Conservation (phyloP, 2,888 invertebrate genomes). For the Cryptocephalus primarius region DNA sequence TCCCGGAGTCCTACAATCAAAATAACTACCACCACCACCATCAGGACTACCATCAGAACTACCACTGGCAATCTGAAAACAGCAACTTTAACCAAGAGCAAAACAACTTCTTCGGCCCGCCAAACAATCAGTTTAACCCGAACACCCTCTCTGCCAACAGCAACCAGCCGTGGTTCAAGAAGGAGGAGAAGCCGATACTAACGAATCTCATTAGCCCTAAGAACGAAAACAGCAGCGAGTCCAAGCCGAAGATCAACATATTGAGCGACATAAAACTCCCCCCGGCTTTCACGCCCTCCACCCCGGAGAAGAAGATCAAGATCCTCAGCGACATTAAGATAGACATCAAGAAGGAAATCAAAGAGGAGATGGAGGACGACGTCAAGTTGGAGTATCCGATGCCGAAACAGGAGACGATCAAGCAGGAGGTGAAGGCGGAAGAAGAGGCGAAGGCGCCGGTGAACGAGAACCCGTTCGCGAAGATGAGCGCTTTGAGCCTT, state of each 20-base stretch:
- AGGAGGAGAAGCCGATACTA: conserved; percentile 23
- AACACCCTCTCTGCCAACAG: conserved; percentile 19
- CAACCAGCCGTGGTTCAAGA: conserved; percentile 29
- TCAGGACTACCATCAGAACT: conserved; percentile 12
- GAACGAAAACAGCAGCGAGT: conserved; percentile 27
- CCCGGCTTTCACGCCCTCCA: conserved; percentile 20
- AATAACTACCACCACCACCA: conserved; percentile 6
- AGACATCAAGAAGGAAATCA: conserved; percentile 24
- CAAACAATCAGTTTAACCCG: conserved; percentile 22
- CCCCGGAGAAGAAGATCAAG: conserved; percentile 30
- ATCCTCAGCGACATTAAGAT: conserved; percentile 35
- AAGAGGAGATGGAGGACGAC: conserved; percentile 1
- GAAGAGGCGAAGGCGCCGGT: conserved; percentile 26
- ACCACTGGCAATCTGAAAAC: conserved; percentile 16
- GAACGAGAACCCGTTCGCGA: conserved; percentile 38
- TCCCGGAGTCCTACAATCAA: conserved; percentile 4
- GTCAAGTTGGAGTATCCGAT: background rate
- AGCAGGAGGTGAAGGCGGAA: conserved; percentile 25
- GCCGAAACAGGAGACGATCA: background rate
- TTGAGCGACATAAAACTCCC: conserved; percentile 36
- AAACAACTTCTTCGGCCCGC: conserved; percentile 23
- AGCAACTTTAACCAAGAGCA: conserved; percentile 13
- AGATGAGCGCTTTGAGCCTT: conserved; percentile 37
- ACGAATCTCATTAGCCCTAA: conserved; percentile 22
- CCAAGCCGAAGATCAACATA: conserved; percentile 36